These are phyloP conservation scores for Galaxias olidus DNA, from an alignment of 2,797 vertebrate species.

Conservation along the genomic window DNA sequence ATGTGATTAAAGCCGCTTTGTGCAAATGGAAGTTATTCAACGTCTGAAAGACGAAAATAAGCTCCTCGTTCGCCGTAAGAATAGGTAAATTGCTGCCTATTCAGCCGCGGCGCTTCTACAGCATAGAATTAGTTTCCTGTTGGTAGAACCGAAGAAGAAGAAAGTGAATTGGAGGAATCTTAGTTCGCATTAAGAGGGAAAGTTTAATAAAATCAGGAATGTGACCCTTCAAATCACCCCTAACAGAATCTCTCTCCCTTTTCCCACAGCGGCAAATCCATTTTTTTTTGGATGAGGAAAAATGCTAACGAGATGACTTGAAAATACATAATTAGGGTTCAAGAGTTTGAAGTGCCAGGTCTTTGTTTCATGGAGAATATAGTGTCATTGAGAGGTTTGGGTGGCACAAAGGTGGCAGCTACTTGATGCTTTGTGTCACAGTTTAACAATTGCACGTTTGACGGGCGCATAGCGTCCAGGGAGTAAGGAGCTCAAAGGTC, in stretches of 20 bases:
- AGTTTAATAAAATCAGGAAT: constrained; percentile 68
- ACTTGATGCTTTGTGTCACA: constrained; percentile 49
- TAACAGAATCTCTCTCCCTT: constrained; percentile 38
- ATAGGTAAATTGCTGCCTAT: constrained; percentile 58
- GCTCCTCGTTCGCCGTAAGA: constrained; percentile 49
- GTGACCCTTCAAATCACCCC: constrained; percentile 39
- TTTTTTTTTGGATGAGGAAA: constrained; percentile 2
- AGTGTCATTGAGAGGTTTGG: constrained; percentile 35
- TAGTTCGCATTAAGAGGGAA: constrained; percentile 41
- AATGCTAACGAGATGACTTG: constrained; percentile 48
- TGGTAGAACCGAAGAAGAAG: constrained; percentile 44
- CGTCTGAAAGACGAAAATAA: constrained; percentile 63
- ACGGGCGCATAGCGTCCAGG: constrained; percentile 47
- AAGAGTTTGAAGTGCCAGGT: constrained; percentile 52
- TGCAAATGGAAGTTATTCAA: constrained; percentile 67
- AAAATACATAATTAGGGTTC: constrained; percentile 68
- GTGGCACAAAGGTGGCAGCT: constrained; percentile 45
- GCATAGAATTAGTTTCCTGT: constrained; percentile 58
- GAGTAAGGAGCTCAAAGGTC: constrained; percentile 55
- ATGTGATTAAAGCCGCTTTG: constrained; percentile 74
- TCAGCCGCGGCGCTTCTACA: constrained; percentile 42
- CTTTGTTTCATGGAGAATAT: constrained; percentile 47
- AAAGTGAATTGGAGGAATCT: constrained; percentile 48
- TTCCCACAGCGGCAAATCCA: constrained; percentile 25
- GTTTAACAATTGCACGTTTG: constrained; percentile 59